A percentile compares a stretch with the other conserved stretches of the same genome.
These are phyloP conservation scores for Formicarius rufipectus DNA, from an alignment of 2,113 vertebrate genomes.

Conservation along the genomic window DNA sequence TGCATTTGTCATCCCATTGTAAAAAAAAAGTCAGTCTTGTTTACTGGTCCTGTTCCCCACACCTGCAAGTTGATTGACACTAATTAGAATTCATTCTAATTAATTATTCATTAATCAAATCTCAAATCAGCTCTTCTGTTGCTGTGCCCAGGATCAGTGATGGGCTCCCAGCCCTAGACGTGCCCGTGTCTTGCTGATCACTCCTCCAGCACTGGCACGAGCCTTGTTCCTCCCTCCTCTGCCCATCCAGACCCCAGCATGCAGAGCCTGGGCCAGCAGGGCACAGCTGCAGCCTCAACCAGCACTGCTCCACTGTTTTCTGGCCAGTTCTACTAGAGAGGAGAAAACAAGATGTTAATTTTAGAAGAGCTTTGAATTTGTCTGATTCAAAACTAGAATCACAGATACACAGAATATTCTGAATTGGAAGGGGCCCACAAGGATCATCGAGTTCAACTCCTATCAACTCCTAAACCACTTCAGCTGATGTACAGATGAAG, in stretches of 20 bases:
- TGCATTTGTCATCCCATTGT: background rate
- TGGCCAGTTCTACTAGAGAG: background rate
- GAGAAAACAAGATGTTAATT: background rate
- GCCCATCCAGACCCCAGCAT: background rate
- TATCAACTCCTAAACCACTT: background rate
- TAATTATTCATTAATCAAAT: constrained; percentile 4
- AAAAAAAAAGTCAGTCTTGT: background rate
- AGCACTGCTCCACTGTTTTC: rapidly evolving
- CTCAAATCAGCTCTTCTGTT: background rate
- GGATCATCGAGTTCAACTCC: background rate
- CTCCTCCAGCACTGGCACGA: background rate
- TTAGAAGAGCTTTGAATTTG: background rate
- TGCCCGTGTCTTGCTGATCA: rapidly evolving
- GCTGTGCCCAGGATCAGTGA: background rate
- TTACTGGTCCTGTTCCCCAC: background rate
- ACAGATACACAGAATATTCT: background rate
- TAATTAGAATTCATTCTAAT: constrained; percentile 9
- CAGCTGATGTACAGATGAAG: no score
- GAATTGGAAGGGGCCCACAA: background rate
- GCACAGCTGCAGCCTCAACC: background rate
- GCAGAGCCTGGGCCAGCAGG: no score
- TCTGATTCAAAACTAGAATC: background rate
- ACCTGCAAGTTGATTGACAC: background rate
- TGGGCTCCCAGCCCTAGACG: background rate
- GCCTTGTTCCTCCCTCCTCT: background rate